A percentile compares a stretch with the other conserved stretches of the same genome.
Conservation (phyloP, 2,113 vertebrate genomes). For the rat (Rattus norvegicus) region GRCr8 NC_086030.1:12122001-12122500, state of each 20-base stretch:
- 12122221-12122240: background rate
- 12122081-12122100: background rate
- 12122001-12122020: background rate
- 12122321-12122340: background rate
- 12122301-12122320: background rate
- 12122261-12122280: background rate
- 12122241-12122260: background rate
- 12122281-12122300: background rate
- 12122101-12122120: background rate
- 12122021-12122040: background rate
- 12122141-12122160: background rate
- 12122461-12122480: background rate
- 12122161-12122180: background rate
- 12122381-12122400: background rate
- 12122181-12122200: background rate
- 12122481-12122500: background rate
- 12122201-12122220: background rate
- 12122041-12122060: too few relatives aligned
- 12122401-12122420: background rate
- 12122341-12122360: background rate
- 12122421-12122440: background rate
- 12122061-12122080: too few relatives aligned
- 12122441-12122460: background rate
- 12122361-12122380: background rate
- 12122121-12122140: background rate